Percentiles rank a stretch among this genome's conserved stretches.
phyloP scores from a whole-genome alignment of 2,113 vertebrate genomes.

The Bombycilla garrulus region DNA sequence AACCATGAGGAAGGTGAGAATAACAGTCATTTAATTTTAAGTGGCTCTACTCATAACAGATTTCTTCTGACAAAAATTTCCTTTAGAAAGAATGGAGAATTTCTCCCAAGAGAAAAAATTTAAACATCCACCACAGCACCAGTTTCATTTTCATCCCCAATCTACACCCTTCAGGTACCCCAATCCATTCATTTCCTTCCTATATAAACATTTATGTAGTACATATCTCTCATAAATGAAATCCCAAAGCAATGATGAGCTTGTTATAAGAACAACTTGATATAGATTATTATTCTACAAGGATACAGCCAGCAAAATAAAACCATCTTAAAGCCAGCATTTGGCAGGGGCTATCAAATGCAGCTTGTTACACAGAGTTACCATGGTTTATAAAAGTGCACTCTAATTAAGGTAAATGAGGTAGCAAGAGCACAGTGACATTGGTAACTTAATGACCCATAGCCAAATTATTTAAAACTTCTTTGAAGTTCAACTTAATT shows the following conservation, averaged over 20 bases:
- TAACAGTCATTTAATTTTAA: not conserved
- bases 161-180: not conserved
- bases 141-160: not conserved
- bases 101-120: not conserved
- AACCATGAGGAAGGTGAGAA: not conserved
- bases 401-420: conserved; percentile 66
- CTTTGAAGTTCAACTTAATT: conserved; percentile 48
- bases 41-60: not conserved
- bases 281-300: not conserved
- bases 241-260: conserved; percentile 22
- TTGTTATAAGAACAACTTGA: not conserved
- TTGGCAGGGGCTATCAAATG: conserved; percentile 39
- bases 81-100: not conserved
- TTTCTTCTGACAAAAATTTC: not conserved
- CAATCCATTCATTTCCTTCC: not conserved
- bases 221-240: not conserved
- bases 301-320: not conserved
- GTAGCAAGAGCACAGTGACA: conserved; percentile 59
- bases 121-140: not conserved
- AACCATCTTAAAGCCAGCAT: not conserved
- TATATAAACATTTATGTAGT: not conserved
- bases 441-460: conserved; percentile 59
- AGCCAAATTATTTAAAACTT: conserved; percentile 54
- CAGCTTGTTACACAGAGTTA: conserved; percentile 24
- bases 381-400: conserved; percentile 14